phyloP scores from a whole-genome alignment of 2,888 invertebrate species.

The Aspidapion aeneum region DNA sequence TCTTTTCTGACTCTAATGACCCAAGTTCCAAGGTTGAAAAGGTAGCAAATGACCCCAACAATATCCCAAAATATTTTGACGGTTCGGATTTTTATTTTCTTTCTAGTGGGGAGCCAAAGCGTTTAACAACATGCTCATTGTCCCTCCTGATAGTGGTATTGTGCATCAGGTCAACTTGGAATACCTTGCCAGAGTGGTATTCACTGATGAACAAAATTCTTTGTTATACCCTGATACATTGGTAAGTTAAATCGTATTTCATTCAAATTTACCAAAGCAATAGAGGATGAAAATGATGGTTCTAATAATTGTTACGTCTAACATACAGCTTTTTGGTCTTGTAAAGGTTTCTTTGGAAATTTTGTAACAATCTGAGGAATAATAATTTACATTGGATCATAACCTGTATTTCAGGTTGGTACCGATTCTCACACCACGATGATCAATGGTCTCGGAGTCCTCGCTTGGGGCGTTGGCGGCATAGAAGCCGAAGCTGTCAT shows the following conservation, averaged over 20 bases:
- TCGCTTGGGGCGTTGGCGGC: conserved; percentile 95
- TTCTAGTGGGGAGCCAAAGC: conserved; percentile 93
- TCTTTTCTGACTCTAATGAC: too few species aligned
- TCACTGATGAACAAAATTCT: conserved; percentile 57
- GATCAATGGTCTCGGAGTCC: conserved; percentile 95
- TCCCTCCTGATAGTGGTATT: conserved; percentile 97
- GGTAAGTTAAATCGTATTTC: conserved; percentile 44
- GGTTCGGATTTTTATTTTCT: too few species aligned
- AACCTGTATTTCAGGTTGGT: conserved; percentile 81
- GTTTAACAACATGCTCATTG: conserved; percentile 93
- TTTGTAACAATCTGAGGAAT: too few species aligned
- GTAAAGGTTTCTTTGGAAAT: conserved; percentile 11
- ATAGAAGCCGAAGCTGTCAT: conserved; percentile 99
- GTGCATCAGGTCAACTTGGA: conserved; percentile 98
- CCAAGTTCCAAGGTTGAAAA: too few species aligned
- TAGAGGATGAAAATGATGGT: too few species aligned
- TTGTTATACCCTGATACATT: conserved; percentile 72
- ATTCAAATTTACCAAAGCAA: too few species aligned
- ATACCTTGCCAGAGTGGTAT: conserved; percentile 89
- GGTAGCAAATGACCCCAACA: too few species aligned
- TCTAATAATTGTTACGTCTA: too few species aligned
- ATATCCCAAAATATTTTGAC: too few species aligned
- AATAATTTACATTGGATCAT: too few species aligned
- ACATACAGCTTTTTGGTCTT: too few species aligned
- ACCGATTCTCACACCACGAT: conserved; percentile 99